Percentiles rank a stretch among this genome's conserved stretches.
phyloP scores from a whole-genome alignment of 2,113 vertebrate species.

The Tetrao urogallus region DNA sequence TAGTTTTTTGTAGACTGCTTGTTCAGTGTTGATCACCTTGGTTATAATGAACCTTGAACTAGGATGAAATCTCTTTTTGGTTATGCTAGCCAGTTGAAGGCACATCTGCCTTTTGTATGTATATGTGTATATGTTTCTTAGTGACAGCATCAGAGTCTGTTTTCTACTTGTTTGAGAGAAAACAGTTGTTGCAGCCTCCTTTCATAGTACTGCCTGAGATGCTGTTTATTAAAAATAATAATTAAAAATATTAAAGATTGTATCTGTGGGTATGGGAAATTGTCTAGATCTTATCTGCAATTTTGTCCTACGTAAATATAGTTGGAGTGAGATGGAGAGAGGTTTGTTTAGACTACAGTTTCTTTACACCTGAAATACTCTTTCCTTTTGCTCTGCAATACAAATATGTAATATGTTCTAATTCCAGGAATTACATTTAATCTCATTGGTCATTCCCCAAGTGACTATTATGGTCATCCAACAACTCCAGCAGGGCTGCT shows the following conservation, averaged over 20 bases:
- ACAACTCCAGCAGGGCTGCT: not conserved
- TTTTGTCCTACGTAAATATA: not conserved
- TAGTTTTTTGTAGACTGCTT: conserved; percentile 16
- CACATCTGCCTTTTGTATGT: not conserved
- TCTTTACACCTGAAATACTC: not conserved
- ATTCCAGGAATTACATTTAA: not conserved
- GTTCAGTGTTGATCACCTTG: conserved; percentile 23
- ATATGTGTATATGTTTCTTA: not conserved
- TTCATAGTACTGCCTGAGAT: not conserved
- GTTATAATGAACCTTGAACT: not conserved
- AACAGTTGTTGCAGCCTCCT: not conserved
- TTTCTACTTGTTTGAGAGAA: not conserved
- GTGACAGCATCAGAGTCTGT: not conserved
- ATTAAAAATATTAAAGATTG: not conserved
- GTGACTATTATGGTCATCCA: not conserved
- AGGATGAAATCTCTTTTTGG: not conserved
- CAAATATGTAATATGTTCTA: not conserved
- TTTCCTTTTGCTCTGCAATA: not conserved
- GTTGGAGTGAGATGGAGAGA: not conserved
- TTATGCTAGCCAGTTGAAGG: not conserved
- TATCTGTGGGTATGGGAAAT: not conserved
- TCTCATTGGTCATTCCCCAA: not conserved
- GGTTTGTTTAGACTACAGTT: not conserved
- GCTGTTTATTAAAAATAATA: not conserved
- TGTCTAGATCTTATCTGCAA: not conserved